phyloP scores from a whole-genome alignment of 2,113 vertebrate species.

The Myocastor coypus region DNA sequence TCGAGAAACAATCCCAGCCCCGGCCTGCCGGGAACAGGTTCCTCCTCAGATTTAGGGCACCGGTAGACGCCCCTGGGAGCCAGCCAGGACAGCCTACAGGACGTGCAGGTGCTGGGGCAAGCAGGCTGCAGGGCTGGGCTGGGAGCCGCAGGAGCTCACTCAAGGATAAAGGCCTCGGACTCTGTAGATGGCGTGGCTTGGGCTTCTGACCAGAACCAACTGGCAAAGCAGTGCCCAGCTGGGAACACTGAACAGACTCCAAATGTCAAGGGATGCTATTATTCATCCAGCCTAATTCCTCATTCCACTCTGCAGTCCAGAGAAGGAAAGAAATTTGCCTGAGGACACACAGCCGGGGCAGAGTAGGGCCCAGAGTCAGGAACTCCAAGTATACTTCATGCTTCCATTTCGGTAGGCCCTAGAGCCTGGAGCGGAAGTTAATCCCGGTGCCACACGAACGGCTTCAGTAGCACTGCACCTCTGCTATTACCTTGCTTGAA shows the following conservation, averaged over 20 bases:
- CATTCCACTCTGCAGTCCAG: slow-evolving; percentile 26
- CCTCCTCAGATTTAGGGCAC: not conserved
- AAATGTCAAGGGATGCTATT: not conserved
- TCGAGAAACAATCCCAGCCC: slow-evolving; percentile 23
- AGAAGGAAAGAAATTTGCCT: slow-evolving; percentile 58
- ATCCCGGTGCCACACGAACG: not conserved
- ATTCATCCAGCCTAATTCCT: slow-evolving; percentile 6
- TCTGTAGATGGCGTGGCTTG: not conserved
- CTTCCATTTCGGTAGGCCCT: slow-evolving; percentile 16
- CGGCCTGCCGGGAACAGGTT: not conserved
- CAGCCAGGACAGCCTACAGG: not conserved
- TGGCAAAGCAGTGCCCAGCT: slow-evolving; percentile 19
- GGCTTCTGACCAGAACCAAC: not conserved
- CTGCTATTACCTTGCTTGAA: not conserved
- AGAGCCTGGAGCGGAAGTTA: not conserved
- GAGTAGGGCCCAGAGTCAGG: not conserved
- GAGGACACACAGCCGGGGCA: slow-evolving; percentile 18
- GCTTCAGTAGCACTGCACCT: not conserved
- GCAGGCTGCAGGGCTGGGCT: not conserved
- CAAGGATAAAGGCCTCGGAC: not conserved
- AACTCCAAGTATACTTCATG: not conserved
- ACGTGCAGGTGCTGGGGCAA: not conserved
- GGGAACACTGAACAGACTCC: slow-evolving; percentile 22
- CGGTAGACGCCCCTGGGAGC: not conserved
- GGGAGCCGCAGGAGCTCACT: not conserved